Evolutionary conservation across 2,113 vertebrate species (phyloP).

Genomic region (Cyprinodon tularosa): DNA sequence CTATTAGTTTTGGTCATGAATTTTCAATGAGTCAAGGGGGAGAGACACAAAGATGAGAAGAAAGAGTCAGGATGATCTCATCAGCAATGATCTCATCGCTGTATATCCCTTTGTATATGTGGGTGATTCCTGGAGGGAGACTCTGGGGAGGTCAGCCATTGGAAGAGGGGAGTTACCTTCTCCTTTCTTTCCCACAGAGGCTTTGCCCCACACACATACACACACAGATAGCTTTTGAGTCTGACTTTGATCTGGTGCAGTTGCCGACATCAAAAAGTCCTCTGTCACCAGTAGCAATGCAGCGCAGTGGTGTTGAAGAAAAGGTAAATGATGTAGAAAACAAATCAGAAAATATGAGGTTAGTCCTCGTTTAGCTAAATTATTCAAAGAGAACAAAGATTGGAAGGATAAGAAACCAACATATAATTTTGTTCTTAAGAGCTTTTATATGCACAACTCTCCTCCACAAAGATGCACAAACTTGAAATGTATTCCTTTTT

Average conservation of each 20-base stretch:
- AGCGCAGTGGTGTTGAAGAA: conserved; percentile 30
- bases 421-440: background rate
- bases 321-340: conserved; percentile 19
- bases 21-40: background rate
- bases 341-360: conserved; percentile 9
- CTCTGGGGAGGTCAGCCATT: conserved; percentile 14
- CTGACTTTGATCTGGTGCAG: conserved; percentile 61
- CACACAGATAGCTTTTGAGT: conserved; percentile 49
- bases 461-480: background rate
- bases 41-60: background rate
- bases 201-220: background rate
- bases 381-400: background rate
- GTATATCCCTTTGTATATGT: conserved; percentile 19
- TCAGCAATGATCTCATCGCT: conserved; percentile 64
- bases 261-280: conserved; percentile 66
- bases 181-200: conserved; percentile 22
- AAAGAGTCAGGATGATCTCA: conserved; percentile 58
- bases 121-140: conserved; percentile 40
- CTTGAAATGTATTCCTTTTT: background rate
- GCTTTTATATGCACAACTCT: background rate
- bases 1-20: background rate
- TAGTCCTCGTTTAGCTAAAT: background rate
- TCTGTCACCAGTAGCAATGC: conserved; percentile 45
- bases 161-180: conserved; percentile 25
- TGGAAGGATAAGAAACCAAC: background rate